Conservation (phyloP, 2,113 vertebrate species). For the Lepus europaeus region DNA sequence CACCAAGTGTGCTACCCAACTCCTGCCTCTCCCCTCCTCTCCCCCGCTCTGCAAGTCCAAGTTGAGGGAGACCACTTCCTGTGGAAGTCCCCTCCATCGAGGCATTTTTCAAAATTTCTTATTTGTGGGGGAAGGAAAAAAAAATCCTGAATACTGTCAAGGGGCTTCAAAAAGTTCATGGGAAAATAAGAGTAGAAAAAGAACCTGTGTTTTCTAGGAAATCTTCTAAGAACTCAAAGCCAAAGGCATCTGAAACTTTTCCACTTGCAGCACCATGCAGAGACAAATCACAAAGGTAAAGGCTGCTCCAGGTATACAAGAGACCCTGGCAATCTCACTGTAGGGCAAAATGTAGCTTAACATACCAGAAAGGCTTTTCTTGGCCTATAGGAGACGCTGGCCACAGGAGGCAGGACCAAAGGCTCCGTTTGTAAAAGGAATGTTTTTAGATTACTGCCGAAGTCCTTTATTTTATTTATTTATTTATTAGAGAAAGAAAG, state of each 20-base stretch:
- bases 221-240: too few relatives aligned
- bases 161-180: too few relatives aligned
- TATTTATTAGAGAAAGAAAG: too few relatives aligned
- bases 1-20: conserved; percentile 19
- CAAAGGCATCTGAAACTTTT: not conserved
- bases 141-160: conserved; percentile 54
- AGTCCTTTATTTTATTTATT: too few relatives aligned
- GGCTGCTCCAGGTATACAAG: not conserved
- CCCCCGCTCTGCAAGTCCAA: not conserved
- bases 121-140: not conserved
- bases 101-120: not conserved
- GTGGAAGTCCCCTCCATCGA: not conserved
- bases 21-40: not conserved
- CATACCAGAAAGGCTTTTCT: not conserved
- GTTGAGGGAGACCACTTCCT: not conserved
- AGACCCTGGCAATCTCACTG: not conserved
- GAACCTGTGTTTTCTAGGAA: too few relatives aligned
- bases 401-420: not conserved
- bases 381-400: not conserved
- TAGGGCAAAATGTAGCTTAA: not conserved
- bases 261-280: not conserved
- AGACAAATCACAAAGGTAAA: conserved; percentile 21
- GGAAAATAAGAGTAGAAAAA: too few relatives aligned
- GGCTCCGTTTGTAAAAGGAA: not conserved
- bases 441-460: not conserved